Percentiles rank a stretch among this genome's conserved stretches.
Evolutionary conservation across 1,140 invertebrate genomes (phyloP).

Genomic region (Magallana ariakensis): DNA sequence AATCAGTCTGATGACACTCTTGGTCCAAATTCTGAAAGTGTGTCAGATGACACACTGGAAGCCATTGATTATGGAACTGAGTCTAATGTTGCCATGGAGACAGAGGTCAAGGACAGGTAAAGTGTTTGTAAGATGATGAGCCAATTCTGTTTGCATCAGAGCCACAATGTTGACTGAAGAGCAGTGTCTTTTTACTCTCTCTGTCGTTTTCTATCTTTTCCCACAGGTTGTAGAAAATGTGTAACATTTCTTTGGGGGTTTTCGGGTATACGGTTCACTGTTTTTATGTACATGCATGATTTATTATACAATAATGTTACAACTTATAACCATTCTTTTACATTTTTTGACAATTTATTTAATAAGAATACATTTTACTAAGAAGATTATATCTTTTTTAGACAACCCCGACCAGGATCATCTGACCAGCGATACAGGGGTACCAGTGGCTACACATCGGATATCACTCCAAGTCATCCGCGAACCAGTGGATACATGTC

Average conservation of each 20-base stretch:
- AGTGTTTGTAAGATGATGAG: background rate
- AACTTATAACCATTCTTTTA: too few relatives aligned
- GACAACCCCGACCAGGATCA: conserved; percentile 9
- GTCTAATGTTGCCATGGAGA: conserved; percentile 17
- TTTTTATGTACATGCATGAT: too few relatives aligned
- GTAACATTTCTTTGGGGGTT: background rate
- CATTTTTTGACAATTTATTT: too few relatives aligned
- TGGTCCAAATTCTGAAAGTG: conserved; percentile 29
- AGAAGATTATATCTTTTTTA: background rate
- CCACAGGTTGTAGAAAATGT: background rate
- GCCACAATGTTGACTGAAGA: background rate
- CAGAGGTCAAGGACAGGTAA: conserved; percentile 26
- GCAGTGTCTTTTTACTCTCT: background rate
- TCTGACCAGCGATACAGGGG: background rate
- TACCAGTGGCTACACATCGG: background rate
- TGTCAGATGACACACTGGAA: conserved; percentile 29
- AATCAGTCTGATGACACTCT: conserved; percentile 17
- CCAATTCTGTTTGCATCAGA: too few relatives aligned
- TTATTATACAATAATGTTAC: too few relatives aligned
- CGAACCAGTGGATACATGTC: conserved; percentile 28
- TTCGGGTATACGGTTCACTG: background rate
- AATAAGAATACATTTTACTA: too few relatives aligned
- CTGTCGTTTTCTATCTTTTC: background rate
- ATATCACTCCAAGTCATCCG: background rate
- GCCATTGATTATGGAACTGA: conserved; percentile 6